Base-by-base conservation (phyloP, 2,888 invertebrate genomes). In the Acrobeloides nanus region DNA sequence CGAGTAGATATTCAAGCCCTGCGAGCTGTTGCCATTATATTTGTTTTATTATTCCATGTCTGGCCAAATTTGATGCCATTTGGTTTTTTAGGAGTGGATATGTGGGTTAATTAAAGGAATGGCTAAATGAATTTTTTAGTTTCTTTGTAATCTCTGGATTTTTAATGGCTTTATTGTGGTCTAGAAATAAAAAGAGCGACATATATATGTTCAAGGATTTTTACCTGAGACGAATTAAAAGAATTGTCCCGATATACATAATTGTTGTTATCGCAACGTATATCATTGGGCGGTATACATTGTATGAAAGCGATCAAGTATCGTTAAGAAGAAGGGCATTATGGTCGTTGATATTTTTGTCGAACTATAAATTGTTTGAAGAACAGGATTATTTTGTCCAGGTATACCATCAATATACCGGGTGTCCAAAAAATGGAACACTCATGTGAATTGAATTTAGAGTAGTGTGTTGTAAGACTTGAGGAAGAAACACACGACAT, bases 61-160 rank as follows among this genome's bases (percentile, higher is more conserved):
- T 41, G 41, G 41, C 41, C 41, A 17, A 39, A 7, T 12, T 20
- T n/a, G 5, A 12, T 38, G 5, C 41, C 37, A 7, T 7, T 6
- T 21, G 41, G 41, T 12, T 41, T 38, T 21, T 15, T 41, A 12
- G 41, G 41, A 15, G 41, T 41, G 18, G 41, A 41, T 17, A 38
- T 41, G 41, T 41, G 15, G 31, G n/a, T 29, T 29, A 10, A 29
- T 10, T n/a, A 29, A 10, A 10, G 31, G 10, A 10, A 10, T 10
- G 31, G n/a, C 31, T 10, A 10, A 10, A 29, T 29, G n/a, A 29
- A 7, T 23, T 15, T 39, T 41, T 10, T 21, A 41, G 41, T 5
- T 41, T 41, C 41, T 41, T 41, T 15, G 41, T 41, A 7, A 6
- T 41, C 6, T 41, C 41, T 21, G 41, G 41, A 29, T 41, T 38